Evolutionary conservation across 1,140 invertebrate genomes (phyloP).

Genomic region (Reticulitermes speratus): DNA sequence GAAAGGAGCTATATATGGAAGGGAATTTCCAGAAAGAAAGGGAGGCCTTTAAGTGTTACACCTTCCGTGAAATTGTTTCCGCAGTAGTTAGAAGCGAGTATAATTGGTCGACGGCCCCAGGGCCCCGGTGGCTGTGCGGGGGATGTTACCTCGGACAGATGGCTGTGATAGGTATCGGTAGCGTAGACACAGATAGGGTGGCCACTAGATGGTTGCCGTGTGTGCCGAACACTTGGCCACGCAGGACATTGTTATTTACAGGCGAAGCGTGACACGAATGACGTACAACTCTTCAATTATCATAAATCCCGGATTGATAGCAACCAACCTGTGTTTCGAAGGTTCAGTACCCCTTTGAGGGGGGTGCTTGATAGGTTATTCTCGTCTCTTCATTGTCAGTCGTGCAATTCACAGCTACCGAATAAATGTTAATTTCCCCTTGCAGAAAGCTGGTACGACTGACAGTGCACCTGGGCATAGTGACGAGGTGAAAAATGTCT

Average conservation of each 20-base stretch:
- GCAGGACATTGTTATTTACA: not conserved
- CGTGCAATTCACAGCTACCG: too few species aligned
- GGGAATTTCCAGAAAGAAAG: not conserved
- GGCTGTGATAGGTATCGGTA: not conserved
- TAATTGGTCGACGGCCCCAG: not conserved
- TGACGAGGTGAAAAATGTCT: too few species aligned
- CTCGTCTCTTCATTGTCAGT: not conserved
- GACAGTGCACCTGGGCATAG: too few species aligned
- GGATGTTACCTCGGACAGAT: not conserved
- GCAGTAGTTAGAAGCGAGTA: not conserved
- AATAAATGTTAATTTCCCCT: too few species aligned
- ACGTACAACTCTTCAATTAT: not conserved
- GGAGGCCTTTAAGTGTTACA: not conserved
- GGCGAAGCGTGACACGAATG: not conserved
- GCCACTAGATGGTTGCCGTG: not conserved
- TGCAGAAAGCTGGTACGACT: too few species aligned
- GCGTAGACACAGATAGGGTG: not conserved
- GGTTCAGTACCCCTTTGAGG: not conserved
- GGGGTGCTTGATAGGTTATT: not conserved
- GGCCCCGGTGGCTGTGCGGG: not conserved
- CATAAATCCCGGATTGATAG: not conserved
- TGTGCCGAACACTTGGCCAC: not conserved
- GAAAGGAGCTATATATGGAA: not conserved
- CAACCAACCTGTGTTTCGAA: not conserved
- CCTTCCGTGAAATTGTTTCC: slow-evolving; percentile 1